Percentiles rank a stretch among this genome's conserved stretches.
These are phyloP conservation scores for Catharus fuscescens DNA, from an alignment of 2,113 vertebrate species.

Conservation along the genomic window DNA sequence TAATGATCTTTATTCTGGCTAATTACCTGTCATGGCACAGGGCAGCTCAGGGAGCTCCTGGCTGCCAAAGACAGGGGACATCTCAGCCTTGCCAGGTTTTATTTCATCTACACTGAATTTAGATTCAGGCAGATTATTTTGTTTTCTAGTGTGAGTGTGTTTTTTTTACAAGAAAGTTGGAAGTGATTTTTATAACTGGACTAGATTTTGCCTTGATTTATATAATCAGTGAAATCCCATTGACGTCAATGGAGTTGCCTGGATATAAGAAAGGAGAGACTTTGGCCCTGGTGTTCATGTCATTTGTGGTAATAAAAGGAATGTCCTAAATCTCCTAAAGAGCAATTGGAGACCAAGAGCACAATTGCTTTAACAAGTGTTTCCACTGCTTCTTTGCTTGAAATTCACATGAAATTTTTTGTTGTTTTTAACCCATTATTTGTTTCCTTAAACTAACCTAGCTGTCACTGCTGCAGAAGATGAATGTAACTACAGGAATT, in stretches of 20 bases:
- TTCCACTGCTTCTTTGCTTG: slow-evolving; percentile 46
- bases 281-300: slow-evolving; percentile 34
- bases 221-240: slow-evolving; percentile 57
- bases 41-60: not conserved
- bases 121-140: not conserved
- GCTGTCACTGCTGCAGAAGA: not conserved
- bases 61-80: not conserved
- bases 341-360: slow-evolving; percentile 8
- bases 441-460: not conserved
- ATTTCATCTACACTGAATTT: not conserved
- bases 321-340: slow-evolving; percentile 56
- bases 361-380: slow-evolving; percentile 59
- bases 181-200: slow-evolving; percentile 42
- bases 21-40: not conserved
- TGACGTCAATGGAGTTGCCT: slow-evolving; percentile 63
- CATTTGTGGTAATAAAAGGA: slow-evolving; percentile 63
- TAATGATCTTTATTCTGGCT: not conserved
- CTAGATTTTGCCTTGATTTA: slow-evolving; percentile 46
- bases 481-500: not conserved
- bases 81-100: not conserved
- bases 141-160: not conserved
- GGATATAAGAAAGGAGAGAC: slow-evolving; percentile 46
- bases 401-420: slow-evolving; percentile 6
- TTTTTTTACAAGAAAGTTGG: slow-evolving; percentile 39
- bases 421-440: not conserved